phyloP scores from a whole-genome alignment of 2,797 vertebrate species.

The Columba guinea region DNA sequence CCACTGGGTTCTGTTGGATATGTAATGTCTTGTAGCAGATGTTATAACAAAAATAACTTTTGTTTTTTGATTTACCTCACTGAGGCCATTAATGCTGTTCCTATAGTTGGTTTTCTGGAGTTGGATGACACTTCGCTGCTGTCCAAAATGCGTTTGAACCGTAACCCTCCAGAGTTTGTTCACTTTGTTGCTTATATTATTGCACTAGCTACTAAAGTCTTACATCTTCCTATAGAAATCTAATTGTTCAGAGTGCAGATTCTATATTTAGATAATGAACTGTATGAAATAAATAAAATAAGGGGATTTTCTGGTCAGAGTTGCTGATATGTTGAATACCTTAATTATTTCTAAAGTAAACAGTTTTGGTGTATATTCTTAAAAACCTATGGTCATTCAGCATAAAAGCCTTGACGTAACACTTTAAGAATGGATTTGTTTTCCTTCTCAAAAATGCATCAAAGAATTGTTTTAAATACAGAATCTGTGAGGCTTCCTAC shows the following conservation, averaged over 20 bases:
- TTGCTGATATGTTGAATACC: constrained; percentile 56
- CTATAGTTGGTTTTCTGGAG: constrained; percentile 68
- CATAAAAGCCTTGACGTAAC: constrained; percentile 70
- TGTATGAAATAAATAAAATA: constrained; percentile 83
- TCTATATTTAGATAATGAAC: constrained; percentile 70
- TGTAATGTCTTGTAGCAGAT: constrained; percentile 73
- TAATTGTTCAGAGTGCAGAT: constrained; percentile 69
- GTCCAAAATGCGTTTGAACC: constrained; percentile 72
- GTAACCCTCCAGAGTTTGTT: constrained; percentile 68
- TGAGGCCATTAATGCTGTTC: constrained; percentile 76
- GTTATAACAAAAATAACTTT: constrained; percentile 73
- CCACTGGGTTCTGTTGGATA: constrained; percentile 64
- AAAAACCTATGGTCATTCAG: constrained; percentile 70
- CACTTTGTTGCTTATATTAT: constrained; percentile 71
- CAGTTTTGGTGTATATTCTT: constrained; percentile 68
- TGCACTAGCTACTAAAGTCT: constrained; percentile 75
- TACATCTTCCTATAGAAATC: constrained; percentile 67
- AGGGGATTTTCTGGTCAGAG: constrained; percentile 50
- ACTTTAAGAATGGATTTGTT: constrained; percentile 71
- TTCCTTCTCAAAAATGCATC: constrained; percentile 73
- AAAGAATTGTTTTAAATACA: constrained; percentile 69
- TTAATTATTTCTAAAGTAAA: constrained; percentile 69
- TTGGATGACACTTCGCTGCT: constrained; percentile 59
- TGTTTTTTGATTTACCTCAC: constrained; percentile 74
- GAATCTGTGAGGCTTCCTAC: constrained; percentile 71